Base-by-base conservation (phyloP, 2,797 vertebrate species). In the Poeciliopsis turneri region DNA sequence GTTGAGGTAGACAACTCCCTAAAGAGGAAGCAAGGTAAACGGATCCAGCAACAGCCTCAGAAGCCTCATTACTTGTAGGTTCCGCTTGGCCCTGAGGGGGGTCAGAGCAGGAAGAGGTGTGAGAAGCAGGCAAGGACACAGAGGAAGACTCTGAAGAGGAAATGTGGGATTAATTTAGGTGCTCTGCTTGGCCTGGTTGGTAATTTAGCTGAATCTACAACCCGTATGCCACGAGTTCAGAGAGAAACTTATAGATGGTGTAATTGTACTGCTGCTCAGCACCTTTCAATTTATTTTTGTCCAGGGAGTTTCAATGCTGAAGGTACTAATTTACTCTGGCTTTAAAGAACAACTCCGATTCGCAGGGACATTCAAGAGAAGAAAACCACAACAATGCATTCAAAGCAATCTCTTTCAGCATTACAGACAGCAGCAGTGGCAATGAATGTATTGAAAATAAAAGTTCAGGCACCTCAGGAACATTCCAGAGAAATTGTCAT, bases 1-100 rank as follows among this genome's bases (percentile, higher is more conserved):
- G 49, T 28, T 78, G 78, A 36, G 64, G 71, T 12, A 11, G 25
- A 80, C 82, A 80, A 23, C 59, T 41, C 39, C 11, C 8, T 47
- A 43, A 80, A 70, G 23, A 84, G 51, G 77, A 83, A 82, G 72
- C 59, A 82, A 85, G 79, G 80, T 76, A 72, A 77, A 81, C 51
- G 73, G 51, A 80, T 82, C 82, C 49, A 78, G 75, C 76, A 83
- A 57, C 64, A 72, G 55, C 86, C 82, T 91, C 79, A 45, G 64
- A 87, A 71, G 75, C 74, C 86, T 90, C 78, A 84, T 85, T 89
- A 73, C 57, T 72, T 74, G 45, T 84, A 84, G 84, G 81, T 83
- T 74, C 80, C 2, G 16, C 64, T 33, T 30, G 74, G 78, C 46
- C 45, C 43, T 1, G 11, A 69, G 80, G 13, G 71, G 82, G 11